phyloP scores from a whole-genome alignment of 2,797 vertebrate genomes.

The Poecilia velifera region DNA sequence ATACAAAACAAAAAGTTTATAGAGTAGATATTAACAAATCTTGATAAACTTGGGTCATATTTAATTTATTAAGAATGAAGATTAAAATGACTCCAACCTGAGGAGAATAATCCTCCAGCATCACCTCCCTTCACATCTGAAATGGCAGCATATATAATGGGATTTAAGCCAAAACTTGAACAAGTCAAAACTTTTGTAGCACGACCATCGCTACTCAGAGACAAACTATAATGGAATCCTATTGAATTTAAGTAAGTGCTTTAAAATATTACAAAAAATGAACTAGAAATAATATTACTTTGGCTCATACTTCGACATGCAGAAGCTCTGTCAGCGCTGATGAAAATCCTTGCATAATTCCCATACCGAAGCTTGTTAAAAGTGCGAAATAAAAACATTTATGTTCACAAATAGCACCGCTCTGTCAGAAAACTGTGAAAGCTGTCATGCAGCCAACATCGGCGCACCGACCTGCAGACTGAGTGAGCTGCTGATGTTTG shows the following conservation, averaged over 20 bases:
- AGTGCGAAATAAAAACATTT: neutral
- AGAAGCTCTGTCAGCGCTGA: neutral
- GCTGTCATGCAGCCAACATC: neutral
- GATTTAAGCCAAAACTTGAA: neutral
- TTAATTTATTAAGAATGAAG: neutral
- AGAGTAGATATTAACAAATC: too few relatives aligned
- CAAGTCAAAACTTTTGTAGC: neutral
- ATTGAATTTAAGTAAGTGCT: neutral
- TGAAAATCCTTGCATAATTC: neutral
- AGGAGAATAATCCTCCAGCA: too few relatives aligned
- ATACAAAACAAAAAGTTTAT: too few relatives aligned
- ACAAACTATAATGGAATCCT: neutral
- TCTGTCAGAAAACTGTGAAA: neutral
- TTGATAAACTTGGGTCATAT: too few relatives aligned
- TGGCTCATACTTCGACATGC: neutral
- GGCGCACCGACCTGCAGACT: conserved; percentile 70
- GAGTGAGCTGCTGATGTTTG: conserved; percentile 67
- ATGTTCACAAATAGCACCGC: neutral
- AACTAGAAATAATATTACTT: neutral
- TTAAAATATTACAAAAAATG: neutral
- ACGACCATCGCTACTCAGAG: neutral
- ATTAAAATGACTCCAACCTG: neutral
- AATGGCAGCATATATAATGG: neutral
- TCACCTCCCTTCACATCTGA: too few relatives aligned
- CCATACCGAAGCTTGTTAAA: neutral